Conservation (phyloP, 2,888 invertebrate species). For the Diabrotica balteata region DNA sequence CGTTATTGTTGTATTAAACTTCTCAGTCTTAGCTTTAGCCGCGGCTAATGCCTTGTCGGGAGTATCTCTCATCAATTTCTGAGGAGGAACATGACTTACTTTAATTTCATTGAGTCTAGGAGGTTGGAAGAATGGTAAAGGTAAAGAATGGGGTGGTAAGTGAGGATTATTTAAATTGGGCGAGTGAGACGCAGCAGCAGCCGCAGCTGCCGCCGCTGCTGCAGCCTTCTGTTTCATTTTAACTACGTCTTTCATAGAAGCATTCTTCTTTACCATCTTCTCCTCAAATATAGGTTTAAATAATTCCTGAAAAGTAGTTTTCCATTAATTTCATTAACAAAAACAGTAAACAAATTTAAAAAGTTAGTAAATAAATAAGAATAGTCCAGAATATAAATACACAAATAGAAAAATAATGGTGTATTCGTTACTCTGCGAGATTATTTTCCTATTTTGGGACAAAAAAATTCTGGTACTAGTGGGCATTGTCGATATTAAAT, state of each 20-base stretch:
- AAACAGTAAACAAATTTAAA: neutral
- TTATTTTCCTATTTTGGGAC: too few relatives aligned
- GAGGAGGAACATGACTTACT: conserved; percentile 28
- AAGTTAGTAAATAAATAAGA: too few relatives aligned
- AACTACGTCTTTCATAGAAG: conserved; percentile 62
- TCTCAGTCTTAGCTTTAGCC: conserved; percentile 58
- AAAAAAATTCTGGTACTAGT: too few relatives aligned
- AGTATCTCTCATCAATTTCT: conserved; percentile 38
- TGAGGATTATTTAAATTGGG: conserved; percentile 9
- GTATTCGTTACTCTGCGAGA: too few relatives aligned
- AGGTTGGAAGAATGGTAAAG: conserved; percentile 24
- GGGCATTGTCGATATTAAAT: too few relatives aligned
- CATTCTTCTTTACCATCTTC: conserved; percentile 61
- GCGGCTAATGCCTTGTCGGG: conserved; percentile 56
- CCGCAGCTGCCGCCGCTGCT: conserved; percentile 24
- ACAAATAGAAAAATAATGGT: too few relatives aligned
- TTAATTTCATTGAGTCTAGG: conserved; percentile 27
- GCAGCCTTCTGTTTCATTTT: conserved; percentile 61
- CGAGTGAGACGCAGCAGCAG: conserved; percentile 2
- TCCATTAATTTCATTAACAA: neutral
- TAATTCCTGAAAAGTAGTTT: conserved; percentile 8
- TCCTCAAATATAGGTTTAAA: conserved; percentile 59
- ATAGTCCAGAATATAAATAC: too few relatives aligned
- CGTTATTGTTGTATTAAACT: conserved; percentile 58
- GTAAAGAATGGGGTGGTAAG: conserved; percentile 7